Conservation (phyloP, 2,113 vertebrate genomes). For the Rhagologus leucostigma region DNA sequence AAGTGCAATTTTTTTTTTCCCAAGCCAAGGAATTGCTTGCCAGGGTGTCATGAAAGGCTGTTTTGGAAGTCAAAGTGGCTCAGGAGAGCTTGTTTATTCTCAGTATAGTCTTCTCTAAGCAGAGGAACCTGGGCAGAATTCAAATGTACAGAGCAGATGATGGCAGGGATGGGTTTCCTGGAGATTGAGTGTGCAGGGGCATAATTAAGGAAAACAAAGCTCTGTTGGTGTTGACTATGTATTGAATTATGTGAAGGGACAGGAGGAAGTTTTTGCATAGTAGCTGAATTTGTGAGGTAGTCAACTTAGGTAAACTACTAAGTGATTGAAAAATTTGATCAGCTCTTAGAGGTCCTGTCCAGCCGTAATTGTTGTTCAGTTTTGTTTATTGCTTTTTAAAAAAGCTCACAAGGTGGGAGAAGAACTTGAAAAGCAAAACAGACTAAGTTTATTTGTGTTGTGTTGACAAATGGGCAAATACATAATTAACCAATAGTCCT, state of each 20-base stretch:
- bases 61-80: neutral
- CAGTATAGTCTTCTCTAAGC: neutral
- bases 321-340: neutral
- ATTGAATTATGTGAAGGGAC: neutral
- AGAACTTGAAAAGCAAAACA: neutral
- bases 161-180: neutral
- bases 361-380: neutral
- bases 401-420: fast-evolving
- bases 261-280: neutral
- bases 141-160: neutral
- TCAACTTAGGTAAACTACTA: neutral
- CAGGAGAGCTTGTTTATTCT: neutral
- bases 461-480: neutral
- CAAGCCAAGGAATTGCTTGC: neutral
- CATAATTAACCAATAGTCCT: neutral
- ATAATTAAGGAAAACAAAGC: neutral
- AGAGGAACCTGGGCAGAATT: neutral
- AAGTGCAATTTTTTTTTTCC: neutral
- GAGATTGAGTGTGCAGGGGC: neutral
- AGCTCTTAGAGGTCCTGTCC: neutral
- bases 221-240: neutral
- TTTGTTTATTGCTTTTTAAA: neutral
- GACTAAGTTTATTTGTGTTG: neutral
- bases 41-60: neutral
- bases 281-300: neutral